Base-by-base conservation (phyloP, 2,797 vertebrate species). In the Telmatherina bonti region DNA sequence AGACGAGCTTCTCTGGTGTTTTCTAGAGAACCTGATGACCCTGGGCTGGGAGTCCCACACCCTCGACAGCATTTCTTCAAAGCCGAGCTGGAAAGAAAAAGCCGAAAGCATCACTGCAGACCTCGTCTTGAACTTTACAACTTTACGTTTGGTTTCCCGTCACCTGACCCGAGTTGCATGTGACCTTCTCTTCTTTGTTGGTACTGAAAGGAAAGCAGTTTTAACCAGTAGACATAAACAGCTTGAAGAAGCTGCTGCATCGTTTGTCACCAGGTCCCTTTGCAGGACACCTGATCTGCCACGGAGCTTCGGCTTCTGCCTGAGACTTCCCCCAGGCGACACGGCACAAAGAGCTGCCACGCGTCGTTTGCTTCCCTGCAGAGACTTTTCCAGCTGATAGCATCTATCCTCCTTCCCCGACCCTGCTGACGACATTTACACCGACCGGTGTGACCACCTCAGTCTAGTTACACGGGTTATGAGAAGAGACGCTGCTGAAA, bases 11-110 rank as follows among this genome's bases (percentile, higher is more conserved):
- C 88, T 95, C 49, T 82, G 96, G 90, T 94, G 97, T 88, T 94
- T 94, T 90, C 96, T 96, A 0, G 95, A 93, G 78, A 96, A 94
- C 83, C 92, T 92, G n/a, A 93, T 96, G 77, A 96, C 93, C 13
- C 91, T 93, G 0, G 95, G 95, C 35, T 93, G 93, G 70, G 88
- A 94, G 1, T 87, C 83, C 91, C 93, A 84, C 74, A 75, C 62
- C 94, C 95, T 71, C 59, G 88, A 93, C 11, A 93, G 81, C 70
- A 90, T 57, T 85, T 92, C 93, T 86, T 94, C 94, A 55, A 93
- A 95, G 78, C 92, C 91, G 45, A 93, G 91, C 90, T 93, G 83
- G 66, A 81, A 79, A 87, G 20, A 87, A 83, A 77, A 84, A 62
- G 62, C 69, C 24, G 71, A 77, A 72, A n/a, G 71, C 67, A 59